phyloP scores from a whole-genome alignment of 1,140 invertebrate genomes.

The Chironomus striatipennis region DNA sequence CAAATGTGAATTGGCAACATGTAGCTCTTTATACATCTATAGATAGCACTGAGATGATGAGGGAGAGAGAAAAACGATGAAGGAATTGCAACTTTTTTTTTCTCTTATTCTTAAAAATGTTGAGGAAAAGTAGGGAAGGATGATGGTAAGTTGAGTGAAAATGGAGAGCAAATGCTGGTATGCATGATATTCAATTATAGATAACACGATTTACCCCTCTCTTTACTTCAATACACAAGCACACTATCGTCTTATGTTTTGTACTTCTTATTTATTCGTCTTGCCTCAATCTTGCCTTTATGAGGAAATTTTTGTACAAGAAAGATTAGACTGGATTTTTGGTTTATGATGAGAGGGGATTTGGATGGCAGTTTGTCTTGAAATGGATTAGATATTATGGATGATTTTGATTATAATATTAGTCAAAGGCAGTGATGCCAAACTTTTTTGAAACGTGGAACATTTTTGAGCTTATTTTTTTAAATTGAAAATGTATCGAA shows the following conservation, averaged over 20 bases:
- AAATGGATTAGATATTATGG: too few relatives aligned
- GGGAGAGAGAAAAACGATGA: too few relatives aligned
- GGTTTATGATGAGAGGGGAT: too few relatives aligned
- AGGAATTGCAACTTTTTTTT: too few relatives aligned
- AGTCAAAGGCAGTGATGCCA: too few relatives aligned
- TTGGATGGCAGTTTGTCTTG: too few relatives aligned
- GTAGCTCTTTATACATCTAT: not conserved
- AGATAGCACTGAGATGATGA: not conserved
- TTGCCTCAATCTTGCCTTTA: not conserved
- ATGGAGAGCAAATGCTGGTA: not conserved
- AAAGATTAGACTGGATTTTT: not conserved
- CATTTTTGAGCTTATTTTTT: too few relatives aligned
- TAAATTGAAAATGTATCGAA: too few relatives aligned
- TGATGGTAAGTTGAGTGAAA: not conserved
- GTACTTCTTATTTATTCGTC: not conserved
- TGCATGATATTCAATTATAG: slow-evolving; percentile 14
- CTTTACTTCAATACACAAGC: too few relatives aligned
- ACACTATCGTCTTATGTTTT: not conserved
- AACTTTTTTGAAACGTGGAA: too few relatives aligned
- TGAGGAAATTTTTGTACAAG: not conserved
- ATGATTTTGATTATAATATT: too few relatives aligned
- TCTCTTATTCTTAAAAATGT: too few relatives aligned
- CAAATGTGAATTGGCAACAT: slow-evolving; percentile 12
- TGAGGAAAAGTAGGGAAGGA: not conserved
- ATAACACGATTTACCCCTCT: slow-evolving; percentile 12